Evolutionary conservation across 2,113 vertebrate genomes (phyloP).

Genomic region (Pelodiscus sinensis): DNA sequence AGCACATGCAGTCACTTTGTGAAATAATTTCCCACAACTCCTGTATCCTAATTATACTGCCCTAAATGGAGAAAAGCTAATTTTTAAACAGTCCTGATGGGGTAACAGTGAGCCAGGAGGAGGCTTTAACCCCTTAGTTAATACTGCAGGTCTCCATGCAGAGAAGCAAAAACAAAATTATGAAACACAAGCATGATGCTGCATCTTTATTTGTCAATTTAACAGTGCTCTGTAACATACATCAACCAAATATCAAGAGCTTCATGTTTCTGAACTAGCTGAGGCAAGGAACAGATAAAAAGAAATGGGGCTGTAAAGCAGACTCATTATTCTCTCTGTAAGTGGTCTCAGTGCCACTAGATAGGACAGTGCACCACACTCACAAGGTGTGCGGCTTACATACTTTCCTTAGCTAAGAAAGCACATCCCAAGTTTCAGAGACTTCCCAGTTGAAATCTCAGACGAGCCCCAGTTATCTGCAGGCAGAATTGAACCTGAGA

Average conservation of each 20-base stretch:
- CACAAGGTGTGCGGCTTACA: too few species aligned
- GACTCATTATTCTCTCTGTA: too few species aligned
- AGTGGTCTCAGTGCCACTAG: too few species aligned
- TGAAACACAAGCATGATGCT: accelerated
- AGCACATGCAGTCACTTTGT: constrained; percentile 75
- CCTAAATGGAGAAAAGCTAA: constrained; percentile 65
- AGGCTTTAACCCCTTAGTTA: constrained; percentile 37
- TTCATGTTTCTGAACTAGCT: not conserved
- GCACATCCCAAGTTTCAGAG: too few species aligned
- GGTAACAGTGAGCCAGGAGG: constrained; percentile 45
- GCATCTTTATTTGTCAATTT: accelerated
- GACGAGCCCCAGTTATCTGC: too few species aligned
- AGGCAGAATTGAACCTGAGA: too few species aligned
- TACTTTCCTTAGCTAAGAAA: too few species aligned
- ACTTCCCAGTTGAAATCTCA: too few species aligned
- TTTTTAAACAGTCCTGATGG: constrained; percentile 71
- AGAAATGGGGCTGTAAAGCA: not conserved
- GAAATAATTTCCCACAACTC: constrained; percentile 76
- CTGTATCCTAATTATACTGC: constrained; percentile 70
- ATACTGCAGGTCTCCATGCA: not conserved
- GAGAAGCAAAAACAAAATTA: not conserved
- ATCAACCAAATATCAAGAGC: not conserved
- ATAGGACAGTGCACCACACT: too few species aligned
- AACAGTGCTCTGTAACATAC: not conserved
- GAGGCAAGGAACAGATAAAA: not conserved